phyloP scores from a whole-genome alignment of 2,113 vertebrate species.

The Pomatorhinus ruficollis region DNA sequence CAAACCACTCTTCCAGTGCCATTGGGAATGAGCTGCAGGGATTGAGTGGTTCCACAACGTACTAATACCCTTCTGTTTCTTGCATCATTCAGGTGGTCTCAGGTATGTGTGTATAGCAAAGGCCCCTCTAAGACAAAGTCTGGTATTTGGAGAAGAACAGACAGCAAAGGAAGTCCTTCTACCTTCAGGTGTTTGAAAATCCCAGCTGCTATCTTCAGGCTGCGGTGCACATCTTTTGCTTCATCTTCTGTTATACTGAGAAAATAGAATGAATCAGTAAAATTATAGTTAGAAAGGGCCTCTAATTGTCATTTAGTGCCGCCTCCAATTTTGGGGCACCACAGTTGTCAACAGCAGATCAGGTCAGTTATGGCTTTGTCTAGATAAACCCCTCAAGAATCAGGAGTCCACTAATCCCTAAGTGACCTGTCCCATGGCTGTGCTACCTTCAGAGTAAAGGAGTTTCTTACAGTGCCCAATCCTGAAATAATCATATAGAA shows the following conservation, averaged over 20 bases:
- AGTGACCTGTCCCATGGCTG: not conserved
- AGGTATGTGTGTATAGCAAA: not conserved
- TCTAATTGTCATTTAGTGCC: not conserved
- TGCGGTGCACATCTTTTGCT: slow-evolving; percentile 96
- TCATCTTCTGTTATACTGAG: slow-evolving; percentile 92
- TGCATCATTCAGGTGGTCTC: not conserved
- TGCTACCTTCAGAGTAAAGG: not conserved
- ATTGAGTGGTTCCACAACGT: not conserved
- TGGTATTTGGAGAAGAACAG: not conserved
- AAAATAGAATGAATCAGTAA: not conserved
- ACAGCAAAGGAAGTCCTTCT: not conserved
- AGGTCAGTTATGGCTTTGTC: not conserved
- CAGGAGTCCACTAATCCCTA: not conserved
- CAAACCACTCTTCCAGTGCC: not conserved
- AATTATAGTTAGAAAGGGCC: not conserved
- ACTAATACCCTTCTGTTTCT: not conserved
- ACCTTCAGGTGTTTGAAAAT: slow-evolving; percentile 97
- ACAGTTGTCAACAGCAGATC: not conserved
- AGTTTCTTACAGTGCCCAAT: not conserved
- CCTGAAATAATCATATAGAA: not conserved
- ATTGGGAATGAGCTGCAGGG: not conserved
- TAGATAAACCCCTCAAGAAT: not conserved
- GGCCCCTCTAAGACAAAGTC: not conserved
- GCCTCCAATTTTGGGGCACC: not conserved
- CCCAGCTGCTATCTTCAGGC: slow-evolving; percentile 92